phyloP scores from a whole-genome alignment of 2,797 vertebrate genomes.

The Lates japonicus region DNA sequence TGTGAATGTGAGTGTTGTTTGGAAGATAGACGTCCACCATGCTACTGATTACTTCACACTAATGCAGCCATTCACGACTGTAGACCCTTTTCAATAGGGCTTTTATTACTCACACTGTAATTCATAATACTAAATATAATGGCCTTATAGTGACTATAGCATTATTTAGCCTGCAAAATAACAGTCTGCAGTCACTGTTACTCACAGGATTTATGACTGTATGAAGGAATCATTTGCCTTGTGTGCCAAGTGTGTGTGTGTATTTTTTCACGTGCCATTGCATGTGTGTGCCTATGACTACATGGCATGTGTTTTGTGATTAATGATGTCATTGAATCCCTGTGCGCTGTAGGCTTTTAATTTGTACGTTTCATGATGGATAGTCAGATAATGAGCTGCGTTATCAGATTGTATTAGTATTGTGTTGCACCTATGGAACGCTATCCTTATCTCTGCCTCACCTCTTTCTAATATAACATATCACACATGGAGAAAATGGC shows the following conservation, averaged over 20 bases:
- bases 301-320: constrained; percentile 54
- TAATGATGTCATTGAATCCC: constrained; percentile 68
- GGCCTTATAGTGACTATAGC: constrained; percentile 1
- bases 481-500: constrained; percentile 31
- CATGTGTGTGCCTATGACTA: constrained; percentile 18
- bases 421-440: constrained; percentile 60
- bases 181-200: constrained; percentile 30
- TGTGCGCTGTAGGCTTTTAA: constrained; percentile 62
- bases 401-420: constrained; percentile 69
- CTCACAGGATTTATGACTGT: constrained; percentile 46
- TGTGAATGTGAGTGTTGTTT: constrained; percentile 1
- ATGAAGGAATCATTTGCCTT: constrained; percentile 34
- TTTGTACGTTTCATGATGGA: constrained; percentile 67
- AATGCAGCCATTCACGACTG: background rate
- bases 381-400: constrained; percentile 64
- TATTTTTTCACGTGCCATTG: constrained; percentile 7
- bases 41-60: background rate
- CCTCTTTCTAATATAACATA: constrained; percentile 48
- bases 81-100: background rate
- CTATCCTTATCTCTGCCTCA: constrained; percentile 45
- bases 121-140: constrained; percentile 15
- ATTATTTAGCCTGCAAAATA: constrained; percentile 27
- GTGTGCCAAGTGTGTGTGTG: constrained; percentile 1
- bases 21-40: background rate
- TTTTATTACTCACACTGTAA: constrained; percentile 25